A percentile compares a stretch with the other conserved stretches of the same genome.
Evolutionary conservation across 1,140 invertebrate genomes (phyloP).

Genomic region (Anoplolepis gracilipes): DNA sequence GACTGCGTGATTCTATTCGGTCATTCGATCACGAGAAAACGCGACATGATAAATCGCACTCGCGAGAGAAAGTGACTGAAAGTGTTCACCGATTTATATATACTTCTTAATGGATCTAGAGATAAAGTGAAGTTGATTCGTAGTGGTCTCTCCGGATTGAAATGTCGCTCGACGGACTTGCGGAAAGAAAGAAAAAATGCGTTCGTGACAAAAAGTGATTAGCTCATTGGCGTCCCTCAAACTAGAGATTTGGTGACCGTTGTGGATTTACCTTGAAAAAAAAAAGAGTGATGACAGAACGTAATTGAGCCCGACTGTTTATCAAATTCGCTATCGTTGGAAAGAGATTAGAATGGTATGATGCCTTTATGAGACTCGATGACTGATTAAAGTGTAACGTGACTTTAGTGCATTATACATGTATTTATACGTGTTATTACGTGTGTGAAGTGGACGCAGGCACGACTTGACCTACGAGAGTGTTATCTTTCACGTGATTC

Average conservation of each 20-base stretch:
- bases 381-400: slow-evolving; percentile 20
- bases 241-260: no score
- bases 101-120: background rate
- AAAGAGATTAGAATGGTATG: background rate
- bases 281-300: background rate
- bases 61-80: background rate
- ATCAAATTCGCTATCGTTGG: background rate
- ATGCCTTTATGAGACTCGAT: slow-evolving; percentile 21
- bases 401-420: slow-evolving; percentile 24
- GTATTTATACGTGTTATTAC: slow-evolving; percentile 42
- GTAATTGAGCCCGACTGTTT: background rate
- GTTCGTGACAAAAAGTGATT: background rate
- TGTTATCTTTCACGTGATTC: slow-evolving; percentile 58
- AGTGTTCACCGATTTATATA: background rate
- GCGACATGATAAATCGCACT: slow-evolving; percentile 15
- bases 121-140: background rate
- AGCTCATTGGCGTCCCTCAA: background rate
- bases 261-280: background rate
- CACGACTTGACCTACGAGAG: slow-evolving; percentile 32
- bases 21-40: background rate
- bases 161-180: background rate
- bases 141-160: background rate
- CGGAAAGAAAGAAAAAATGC: background rate
- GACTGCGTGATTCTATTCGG: slow-evolving; percentile 6
- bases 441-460: slow-evolving; percentile 53